Evolutionary conservation across 2,113 vertebrate genomes (phyloP).

Genomic region (Muntiacus muntjak): DNA sequence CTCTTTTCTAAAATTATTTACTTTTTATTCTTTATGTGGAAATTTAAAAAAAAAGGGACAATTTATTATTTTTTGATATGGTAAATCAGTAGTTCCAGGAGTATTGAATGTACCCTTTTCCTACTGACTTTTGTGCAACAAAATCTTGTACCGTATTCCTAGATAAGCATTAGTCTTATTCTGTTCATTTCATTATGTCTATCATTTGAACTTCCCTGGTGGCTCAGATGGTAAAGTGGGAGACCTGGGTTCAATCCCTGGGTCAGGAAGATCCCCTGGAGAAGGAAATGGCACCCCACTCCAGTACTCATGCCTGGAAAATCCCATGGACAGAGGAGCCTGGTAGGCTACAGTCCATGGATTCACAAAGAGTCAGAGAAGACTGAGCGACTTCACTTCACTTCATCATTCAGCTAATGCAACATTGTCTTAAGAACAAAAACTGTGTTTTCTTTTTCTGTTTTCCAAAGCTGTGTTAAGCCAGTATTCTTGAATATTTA

Average conservation of each 20-base stretch:
- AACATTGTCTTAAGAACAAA: not conserved
- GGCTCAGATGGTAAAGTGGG: not conserved
- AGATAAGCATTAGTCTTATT: not conserved
- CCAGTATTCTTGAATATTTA: not conserved
- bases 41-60: rapidly evolving
- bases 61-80: not conserved
- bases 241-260: not conserved
- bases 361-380: rapidly evolving
- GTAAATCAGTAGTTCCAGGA: not conserved
- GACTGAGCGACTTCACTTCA: not conserved
- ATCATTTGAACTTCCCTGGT: not conserved
- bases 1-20: not conserved
- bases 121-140: not conserved
- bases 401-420: not conserved
- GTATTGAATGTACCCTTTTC: not conserved
- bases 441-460: not conserved
- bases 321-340: not conserved
- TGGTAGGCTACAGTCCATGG: not conserved
- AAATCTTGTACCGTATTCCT: not conserved
- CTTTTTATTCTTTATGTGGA: not conserved
- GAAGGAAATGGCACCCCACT: not conserved
- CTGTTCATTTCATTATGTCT: not conserved
- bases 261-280: not conserved
- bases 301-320: not conserved
- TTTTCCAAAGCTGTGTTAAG: not conserved